Evolutionary conservation across 2,888 invertebrate species (phyloP).

Genomic region (Drosophila sordidula): DNA sequence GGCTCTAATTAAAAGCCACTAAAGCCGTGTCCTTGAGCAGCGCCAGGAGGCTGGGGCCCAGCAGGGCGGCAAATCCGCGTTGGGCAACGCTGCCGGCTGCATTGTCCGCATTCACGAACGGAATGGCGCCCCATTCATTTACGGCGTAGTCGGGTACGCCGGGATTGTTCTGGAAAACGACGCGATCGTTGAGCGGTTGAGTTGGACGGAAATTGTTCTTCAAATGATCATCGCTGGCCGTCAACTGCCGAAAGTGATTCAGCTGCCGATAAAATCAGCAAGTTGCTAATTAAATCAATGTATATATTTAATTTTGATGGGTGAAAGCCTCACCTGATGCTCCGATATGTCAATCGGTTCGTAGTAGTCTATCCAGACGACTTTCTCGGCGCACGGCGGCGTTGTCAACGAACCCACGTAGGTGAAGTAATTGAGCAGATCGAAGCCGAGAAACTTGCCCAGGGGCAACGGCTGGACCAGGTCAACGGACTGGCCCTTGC

Average conservation of each 20-base stretch:
- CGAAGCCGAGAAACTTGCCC: slow-evolving; percentile 86
- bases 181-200: slow-evolving; percentile 91
- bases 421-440: slow-evolving; percentile 90
- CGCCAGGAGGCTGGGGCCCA: slow-evolving; percentile 25
- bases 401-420: slow-evolving; percentile 95
- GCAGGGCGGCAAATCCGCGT: slow-evolving; percentile 5
- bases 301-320: background rate
- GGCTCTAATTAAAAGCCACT: slow-evolving; percentile 65
- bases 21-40: slow-evolving; percentile 44
- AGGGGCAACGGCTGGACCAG: slow-evolving; percentile 86
- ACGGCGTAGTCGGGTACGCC: background rate
- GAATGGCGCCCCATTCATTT: slow-evolving; percentile 41
- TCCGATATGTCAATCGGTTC: slow-evolving; percentile 89
- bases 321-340: slow-evolving; percentile 86
- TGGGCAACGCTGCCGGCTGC: background rate
- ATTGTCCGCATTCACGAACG: slow-evolving; percentile 61
- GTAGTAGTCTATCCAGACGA: slow-evolving; percentile 94
- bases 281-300: background rate
- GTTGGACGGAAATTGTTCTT: slow-evolving; percentile 93
- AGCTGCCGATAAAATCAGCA: slow-evolving; percentile 86
- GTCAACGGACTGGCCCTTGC: slow-evolving; percentile 84
- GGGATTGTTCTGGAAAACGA: slow-evolving; percentile 84
- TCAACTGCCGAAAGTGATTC: slow-evolving; percentile 89
- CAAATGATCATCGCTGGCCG: slow-evolving; percentile 88
- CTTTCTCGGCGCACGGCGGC: slow-evolving; percentile 93